Base-by-base conservation (phyloP, 37 sponge, comb jelly and placozoan species). In the Cliona cf. orientalis region DNA sequence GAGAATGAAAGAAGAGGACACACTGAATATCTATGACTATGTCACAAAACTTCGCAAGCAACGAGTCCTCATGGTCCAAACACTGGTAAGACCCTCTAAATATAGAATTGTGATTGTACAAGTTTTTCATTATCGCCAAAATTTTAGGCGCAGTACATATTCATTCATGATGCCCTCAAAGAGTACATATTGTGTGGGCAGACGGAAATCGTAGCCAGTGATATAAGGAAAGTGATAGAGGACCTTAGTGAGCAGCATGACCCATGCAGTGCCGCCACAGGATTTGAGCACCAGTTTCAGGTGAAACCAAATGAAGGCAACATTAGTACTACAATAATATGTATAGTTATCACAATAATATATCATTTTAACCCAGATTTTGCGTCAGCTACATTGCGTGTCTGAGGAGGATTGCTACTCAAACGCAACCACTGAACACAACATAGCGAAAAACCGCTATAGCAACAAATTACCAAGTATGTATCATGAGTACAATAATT, bases 81-180 rank as follows among this genome's bases (percentile, higher is more conserved):
- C 81, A 40, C 36, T 33, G 86, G 91, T 90, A n/a, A 71, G 69
- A 4, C 21, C 29, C 46, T 31, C 40, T 33, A 29, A 62, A 19
- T 49, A 77, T 9, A 72, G 25, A 9, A 34, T 19, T 41, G 26
- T 40, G 71, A 67, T 31, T 67, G 6, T 31, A 66, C 45, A 34
- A n/a, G 5, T 39, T 71, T 37, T 80, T 21, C 12, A 7, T 25
- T 23, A 12, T 39, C 14, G 25, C 21, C 25, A 35, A 40, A 26
- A 56, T 11, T 36, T 36, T 25, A 95, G 95, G 87, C 74, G 37
- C 95, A 95, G 83, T 95, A 92, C 53, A 63, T 92, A 28, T 95
- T 95, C 85, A 82, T 91, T 40, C 93, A 95, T 78, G 93, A 95
- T 78, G 90, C 93, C 65, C 45, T 95, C 65, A 72, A 77, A 56